Percentiles rank a stretch among this genome's conserved stretches.
Conservation (phyloP, 2,888 invertebrate species). For the Eurytoma californica region DNA sequence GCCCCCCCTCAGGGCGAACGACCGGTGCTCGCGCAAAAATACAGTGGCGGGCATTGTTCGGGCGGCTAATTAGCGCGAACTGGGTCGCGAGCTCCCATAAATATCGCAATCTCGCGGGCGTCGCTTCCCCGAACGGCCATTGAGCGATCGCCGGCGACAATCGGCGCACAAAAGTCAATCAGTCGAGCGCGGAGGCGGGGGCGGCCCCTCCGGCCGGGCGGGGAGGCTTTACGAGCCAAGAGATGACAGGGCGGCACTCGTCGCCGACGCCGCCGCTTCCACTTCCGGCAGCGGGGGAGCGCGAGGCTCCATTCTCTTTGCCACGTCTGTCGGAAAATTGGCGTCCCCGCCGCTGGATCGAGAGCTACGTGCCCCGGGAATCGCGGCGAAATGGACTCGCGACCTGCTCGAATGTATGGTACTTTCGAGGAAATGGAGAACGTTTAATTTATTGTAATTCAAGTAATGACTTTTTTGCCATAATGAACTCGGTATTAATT, state of each 20-base stretch:
- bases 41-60: no score
- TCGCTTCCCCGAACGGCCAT: constrained; percentile 36
- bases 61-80: constrained; percentile 36
- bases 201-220: not conserved
- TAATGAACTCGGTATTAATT: no score
- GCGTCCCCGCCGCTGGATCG: not conserved
- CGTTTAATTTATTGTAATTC: not conserved
- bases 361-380: not conserved
- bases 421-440: not conserved
- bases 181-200: constrained; percentile 12
- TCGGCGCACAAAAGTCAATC: constrained; percentile 52
- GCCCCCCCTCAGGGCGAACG: not conserved
- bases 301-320: constrained; percentile 38
- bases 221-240: constrained; percentile 47
- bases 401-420: no score
- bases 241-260: constrained; percentile 50
- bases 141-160: constrained; percentile 11
- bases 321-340: constrained; percentile 49
- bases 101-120: constrained; percentile 26
- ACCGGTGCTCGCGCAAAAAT: not conserved
- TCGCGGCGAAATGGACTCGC: not conserved
- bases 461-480: no score
- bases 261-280: constrained; percentile 42
- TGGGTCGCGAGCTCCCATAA: constrained; percentile 42
- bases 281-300: constrained; percentile 57